Base-by-base conservation (phyloP, 2,888 invertebrate species). In the Standfussiana lucernea region DNA sequence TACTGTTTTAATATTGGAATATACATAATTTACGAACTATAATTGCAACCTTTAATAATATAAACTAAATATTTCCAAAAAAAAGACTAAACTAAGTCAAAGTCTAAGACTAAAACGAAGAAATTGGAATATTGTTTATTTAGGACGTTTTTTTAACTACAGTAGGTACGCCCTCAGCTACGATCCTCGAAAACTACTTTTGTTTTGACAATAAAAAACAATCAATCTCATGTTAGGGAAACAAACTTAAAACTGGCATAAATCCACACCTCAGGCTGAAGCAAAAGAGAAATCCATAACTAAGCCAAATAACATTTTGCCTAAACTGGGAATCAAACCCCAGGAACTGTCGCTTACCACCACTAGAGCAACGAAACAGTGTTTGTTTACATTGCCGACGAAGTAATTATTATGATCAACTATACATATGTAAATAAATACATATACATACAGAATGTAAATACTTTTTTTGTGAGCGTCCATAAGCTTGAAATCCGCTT, bases 401-500 rank as follows among this genome's bases (percentile, higher is more conserved):
- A 37, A 65, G 1, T 35, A 3, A 37, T n/a, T n/a, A 73, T 47
- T 13, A 73, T 37, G 68, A 66, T 69, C 69, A 77, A 72, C 69
- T 75, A 42, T n/a, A 75, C 6, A 74, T 83, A 74, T 82, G 81
- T 83, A 78, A 65, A 77, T 75, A 79, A 40, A 69, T 56, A 71
- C 73, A 77, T 73, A 79, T 74, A 72, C 66, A 71, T 56, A 77
- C 67, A 68, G 15, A 72, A 68, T 88, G 86, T 86, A 85, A 77
- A 86, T 86, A 86, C 28, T 13, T 67, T 72, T 72, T 73, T 82
- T 82, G 82, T 85, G 82, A 67, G 56, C 64, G 61, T 74, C 64
- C 42, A 73, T 28, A 35, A 68, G 86, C 80, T 79, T 84, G 71
- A 59, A 40, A 40, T 68, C 84, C 85, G 85, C 85, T 87, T 85